phyloP scores from a whole-genome alignment of 1,140 invertebrate species.

The Pachypeltis micranthus region DNA sequence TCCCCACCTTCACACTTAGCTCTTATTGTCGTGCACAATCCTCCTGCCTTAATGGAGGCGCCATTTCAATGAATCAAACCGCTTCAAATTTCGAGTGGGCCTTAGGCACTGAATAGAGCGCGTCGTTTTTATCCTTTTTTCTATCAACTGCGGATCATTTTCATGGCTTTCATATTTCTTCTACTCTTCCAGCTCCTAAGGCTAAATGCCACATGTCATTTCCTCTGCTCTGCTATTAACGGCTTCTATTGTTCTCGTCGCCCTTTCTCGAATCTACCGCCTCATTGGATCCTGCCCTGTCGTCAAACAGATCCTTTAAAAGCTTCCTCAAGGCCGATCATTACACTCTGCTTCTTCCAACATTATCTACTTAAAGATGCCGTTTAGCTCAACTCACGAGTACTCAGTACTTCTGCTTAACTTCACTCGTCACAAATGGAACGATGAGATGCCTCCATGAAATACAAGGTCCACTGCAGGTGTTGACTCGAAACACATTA shows the following conservation, averaged over 20 bases:
- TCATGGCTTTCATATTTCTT: not conserved
- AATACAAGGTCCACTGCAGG: no score
- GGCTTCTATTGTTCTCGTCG: not conserved
- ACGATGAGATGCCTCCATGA: no score
- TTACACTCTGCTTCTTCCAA: not conserved
- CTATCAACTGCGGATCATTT: not conserved
- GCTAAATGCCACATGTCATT: not conserved
- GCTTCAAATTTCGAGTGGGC: constrained; percentile 12
- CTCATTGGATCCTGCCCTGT: not conserved
- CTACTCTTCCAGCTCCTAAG: not conserved
- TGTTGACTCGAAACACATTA: no score
- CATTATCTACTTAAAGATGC: not conserved
- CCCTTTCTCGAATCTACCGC: not conserved
- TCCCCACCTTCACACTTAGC: constrained; percentile 19
- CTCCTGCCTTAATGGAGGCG: constrained; percentile 20
- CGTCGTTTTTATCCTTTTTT: not conserved
- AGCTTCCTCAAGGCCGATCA: not conserved
- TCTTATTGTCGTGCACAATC: constrained; percentile 20
- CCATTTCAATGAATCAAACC: constrained; percentile 22
- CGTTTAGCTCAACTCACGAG: no score
- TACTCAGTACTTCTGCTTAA: no score
- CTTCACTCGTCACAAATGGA: no score
- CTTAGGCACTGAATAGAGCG: not conserved
- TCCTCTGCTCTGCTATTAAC: not conserved
- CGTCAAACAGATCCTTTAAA: not conserved